Evolutionary conservation across 2,113 vertebrate species (phyloP).

Genomic region (Enhydra lutris): DNA sequence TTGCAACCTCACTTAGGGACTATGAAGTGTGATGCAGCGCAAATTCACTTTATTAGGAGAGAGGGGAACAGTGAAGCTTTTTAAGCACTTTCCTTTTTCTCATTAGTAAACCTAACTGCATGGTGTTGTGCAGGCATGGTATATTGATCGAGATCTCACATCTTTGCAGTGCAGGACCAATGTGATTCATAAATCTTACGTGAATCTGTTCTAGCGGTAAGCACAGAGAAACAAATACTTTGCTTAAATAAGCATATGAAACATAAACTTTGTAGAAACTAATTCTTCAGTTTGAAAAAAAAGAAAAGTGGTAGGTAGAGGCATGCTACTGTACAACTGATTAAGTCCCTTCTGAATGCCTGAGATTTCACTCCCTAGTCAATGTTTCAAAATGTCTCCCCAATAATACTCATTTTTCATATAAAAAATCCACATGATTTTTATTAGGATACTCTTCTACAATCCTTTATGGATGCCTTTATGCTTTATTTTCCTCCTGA

Average conservation of each 20-base stretch:
- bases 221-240: neutral
- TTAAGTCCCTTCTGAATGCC: neutral
- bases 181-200: neutral
- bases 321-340: neutral
- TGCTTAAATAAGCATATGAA: neutral
- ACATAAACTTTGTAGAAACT: neutral
- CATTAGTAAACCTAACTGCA: slow-evolving; percentile 56
- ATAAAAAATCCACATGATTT: neutral
- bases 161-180: slow-evolving; percentile 36
- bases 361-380: neutral
- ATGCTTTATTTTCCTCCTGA: neutral
- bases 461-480: neutral
- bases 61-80: neutral
- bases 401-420: neutral
- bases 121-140: slow-evolving; percentile 33
- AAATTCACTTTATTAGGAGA: neutral
- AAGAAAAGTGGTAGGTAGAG: accelerated
- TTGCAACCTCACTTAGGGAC: neutral
- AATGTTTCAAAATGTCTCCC: neutral
- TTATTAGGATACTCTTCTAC: neutral
- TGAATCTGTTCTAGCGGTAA: neutral
- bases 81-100: slow-evolving; percentile 57
- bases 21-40: neutral
- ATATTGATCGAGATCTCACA: slow-evolving; percentile 51
- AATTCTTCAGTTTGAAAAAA: neutral